Conservation (phyloP, 2,888 invertebrate genomes). For the Smittia aterrima region DNA sequence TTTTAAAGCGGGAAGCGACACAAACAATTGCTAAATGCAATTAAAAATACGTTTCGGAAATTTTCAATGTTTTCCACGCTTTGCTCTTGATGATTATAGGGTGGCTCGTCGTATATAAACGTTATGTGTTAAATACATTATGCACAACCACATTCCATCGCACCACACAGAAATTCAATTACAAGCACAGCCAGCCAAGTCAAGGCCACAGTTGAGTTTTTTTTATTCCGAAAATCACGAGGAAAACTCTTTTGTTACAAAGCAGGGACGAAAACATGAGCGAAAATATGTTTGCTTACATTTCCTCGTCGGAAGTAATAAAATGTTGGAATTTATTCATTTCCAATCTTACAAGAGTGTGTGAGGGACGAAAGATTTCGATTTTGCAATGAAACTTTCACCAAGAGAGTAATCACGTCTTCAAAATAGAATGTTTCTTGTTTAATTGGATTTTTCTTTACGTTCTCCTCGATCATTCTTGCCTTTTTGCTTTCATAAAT, state of each 20-base stretch:
- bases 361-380: background rate
- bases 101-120: background rate
- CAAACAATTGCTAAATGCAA: conserved; percentile 19
- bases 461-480: background rate
- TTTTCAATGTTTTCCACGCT: background rate
- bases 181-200: conserved; percentile 13
- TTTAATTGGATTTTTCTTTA: too few species aligned
- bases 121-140: conserved; percentile 5
- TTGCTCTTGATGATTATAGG: conserved; percentile 33
- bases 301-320: conserved; percentile 15
- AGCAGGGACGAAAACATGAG: conserved; percentile 11
- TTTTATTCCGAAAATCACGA: background rate
- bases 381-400: too few species aligned
- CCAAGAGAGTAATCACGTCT: too few species aligned
- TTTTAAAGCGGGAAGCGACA: background rate
- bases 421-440: too few species aligned
- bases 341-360: background rate
- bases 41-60: conserved; percentile 24
- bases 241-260: conserved; percentile 2
- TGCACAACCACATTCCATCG: conserved; percentile 36
- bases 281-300: conserved; percentile 12
- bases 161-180: conserved; percentile 19
- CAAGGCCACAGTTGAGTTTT: conserved; percentile 10
- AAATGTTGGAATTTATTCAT: conserved; percentile 20
- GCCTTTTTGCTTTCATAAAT: background rate